These are phyloP conservation scores for Caenorhabditis virilis DNA, from an alignment of 2,888 invertebrate species.

Conservation along the genomic window DNA sequence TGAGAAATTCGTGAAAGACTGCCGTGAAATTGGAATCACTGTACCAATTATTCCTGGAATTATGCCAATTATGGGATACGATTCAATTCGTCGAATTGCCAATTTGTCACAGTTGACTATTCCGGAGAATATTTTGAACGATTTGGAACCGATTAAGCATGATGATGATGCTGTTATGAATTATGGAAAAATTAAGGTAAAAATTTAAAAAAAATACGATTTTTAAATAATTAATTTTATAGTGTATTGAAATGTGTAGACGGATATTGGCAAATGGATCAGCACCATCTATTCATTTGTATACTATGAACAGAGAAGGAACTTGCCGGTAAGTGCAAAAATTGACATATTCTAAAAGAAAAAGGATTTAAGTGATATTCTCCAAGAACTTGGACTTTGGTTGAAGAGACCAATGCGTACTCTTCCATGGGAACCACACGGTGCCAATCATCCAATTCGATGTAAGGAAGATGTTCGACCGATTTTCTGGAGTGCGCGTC, in stretches of 20 bases:
- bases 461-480: conserved; percentile 73
- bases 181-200: conserved; percentile 71
- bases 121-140: conserved; percentile 74
- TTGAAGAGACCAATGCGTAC: conserved; percentile 70
- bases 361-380: conserved; percentile 67
- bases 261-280: conserved; percentile 71
- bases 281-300: conserved; percentile 74
- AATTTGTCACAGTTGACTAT: conserved; percentile 77
- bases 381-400: conserved; percentile 74
- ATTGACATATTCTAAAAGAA: neutral
- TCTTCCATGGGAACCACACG: conserved; percentile 72
- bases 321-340: conserved; percentile 53
- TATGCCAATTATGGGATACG: conserved; percentile 76
- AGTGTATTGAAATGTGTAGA: conserved; percentile 73
- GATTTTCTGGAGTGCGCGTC: conserved; percentile 74
- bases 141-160: conserved; percentile 74
- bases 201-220: neutral
- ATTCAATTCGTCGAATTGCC: conserved; percentile 74
- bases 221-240: conserved; percentile 9
- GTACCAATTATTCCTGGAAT: conserved; percentile 84
- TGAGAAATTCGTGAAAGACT: conserved; percentile 76
- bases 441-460: conserved; percentile 46
- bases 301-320: conserved; percentile 74
- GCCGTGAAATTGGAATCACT: conserved; percentile 76
- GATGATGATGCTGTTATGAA: conserved; percentile 74